A percentile compares a stretch with the other conserved stretches of the same genome.
Evolutionary conservation across 2,113 vertebrate species (phyloP).

Genomic region (Gasterosteus aculeatus): DNA sequence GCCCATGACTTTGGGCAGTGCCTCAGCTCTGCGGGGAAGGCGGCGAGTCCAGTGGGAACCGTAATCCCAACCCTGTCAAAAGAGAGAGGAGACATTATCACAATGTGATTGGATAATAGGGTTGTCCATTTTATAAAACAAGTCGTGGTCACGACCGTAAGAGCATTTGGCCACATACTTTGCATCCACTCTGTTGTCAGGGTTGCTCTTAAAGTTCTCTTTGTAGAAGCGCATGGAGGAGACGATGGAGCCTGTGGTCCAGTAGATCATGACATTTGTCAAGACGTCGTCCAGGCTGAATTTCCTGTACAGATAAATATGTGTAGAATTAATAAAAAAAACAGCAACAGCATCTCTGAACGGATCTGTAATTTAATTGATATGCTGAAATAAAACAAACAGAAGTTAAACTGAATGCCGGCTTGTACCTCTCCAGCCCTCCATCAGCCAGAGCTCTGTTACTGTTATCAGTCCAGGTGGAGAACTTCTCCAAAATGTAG

Average conservation of each 20-base stretch:
- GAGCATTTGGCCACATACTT: slow-evolving; percentile 69
- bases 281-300: slow-evolving; percentile 88
- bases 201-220: slow-evolving; percentile 79
- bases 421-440: slow-evolving; percentile 84
- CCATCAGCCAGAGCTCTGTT: slow-evolving; percentile 82
- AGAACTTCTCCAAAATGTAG: slow-evolving; percentile 91
- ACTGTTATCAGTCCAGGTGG: slow-evolving; percentile 83
- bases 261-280: slow-evolving; percentile 91
- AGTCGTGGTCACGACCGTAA: not conserved
- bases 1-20: slow-evolving; percentile 83
- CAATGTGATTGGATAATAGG: not conserved
- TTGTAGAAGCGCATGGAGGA: slow-evolving; percentile 91
- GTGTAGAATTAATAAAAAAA: not conserved
- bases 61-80: slow-evolving; percentile 72
- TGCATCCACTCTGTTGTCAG: slow-evolving; percentile 16
- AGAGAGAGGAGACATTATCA: not conserved
- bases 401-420: not conserved
- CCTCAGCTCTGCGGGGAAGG: slow-evolving; percentile 82
- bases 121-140: not conserved
- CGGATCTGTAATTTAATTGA: not conserved
- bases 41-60: slow-evolving; percentile 86
- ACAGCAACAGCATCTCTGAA: not conserved
- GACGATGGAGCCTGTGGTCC: slow-evolving; percentile 86
- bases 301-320: slow-evolving; percentile 78
- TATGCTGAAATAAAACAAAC: not conserved